These are phyloP conservation scores for Heliconius congener DNA, from an alignment of 1,140 invertebrate species.

Conservation along the genomic window DNA sequence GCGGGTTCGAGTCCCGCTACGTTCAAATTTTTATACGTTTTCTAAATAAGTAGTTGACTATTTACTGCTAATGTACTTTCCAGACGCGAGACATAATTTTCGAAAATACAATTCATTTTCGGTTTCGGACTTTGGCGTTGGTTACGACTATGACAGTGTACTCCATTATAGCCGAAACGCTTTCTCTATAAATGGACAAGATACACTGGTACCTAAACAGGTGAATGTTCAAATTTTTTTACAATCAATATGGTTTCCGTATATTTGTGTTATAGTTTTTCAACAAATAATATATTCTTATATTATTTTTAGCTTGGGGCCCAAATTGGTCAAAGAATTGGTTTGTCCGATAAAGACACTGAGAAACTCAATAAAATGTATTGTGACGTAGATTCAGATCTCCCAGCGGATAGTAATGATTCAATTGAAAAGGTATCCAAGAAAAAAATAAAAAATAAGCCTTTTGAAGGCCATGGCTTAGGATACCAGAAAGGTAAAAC, in stretches of 20 bases:
- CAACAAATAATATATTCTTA: background rate
- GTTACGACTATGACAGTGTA: conserved; percentile 88
- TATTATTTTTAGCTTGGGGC: conserved; percentile 56
- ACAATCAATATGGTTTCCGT: conserved; percentile 13
- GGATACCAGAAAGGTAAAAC: conserved; percentile 78
- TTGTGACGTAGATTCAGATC: conserved; percentile 61
- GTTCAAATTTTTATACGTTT: too few relatives aligned
- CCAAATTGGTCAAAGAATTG: conserved; percentile 84
- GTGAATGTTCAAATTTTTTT: conserved; percentile 46
- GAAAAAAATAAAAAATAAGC: conserved; percentile 69
- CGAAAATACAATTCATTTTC: conserved; percentile 85
- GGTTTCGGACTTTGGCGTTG: conserved; percentile 84
- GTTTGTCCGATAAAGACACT: conserved; percentile 85
- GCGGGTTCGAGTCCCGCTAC: too few relatives aligned
- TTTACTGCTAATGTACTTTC: conserved; percentile 23
- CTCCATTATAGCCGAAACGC: conserved; percentile 88
- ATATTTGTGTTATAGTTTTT: background rate
- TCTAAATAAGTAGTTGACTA: background rate
- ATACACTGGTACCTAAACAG: conserved; percentile 83
- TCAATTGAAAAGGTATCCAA: conserved; percentile 38
- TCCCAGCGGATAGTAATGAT: conserved; percentile 36
- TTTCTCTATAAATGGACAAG: conserved; percentile 85
- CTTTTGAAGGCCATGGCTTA: conserved; percentile 71
- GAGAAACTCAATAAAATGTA: conserved; percentile 87
- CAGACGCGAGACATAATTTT: conserved; percentile 84